Percentiles rank a stretch among this genome's conserved stretches.
Evolutionary conservation across 2,797 vertebrate species (phyloP).

Genomic region (Spinus olivaceus): DNA sequence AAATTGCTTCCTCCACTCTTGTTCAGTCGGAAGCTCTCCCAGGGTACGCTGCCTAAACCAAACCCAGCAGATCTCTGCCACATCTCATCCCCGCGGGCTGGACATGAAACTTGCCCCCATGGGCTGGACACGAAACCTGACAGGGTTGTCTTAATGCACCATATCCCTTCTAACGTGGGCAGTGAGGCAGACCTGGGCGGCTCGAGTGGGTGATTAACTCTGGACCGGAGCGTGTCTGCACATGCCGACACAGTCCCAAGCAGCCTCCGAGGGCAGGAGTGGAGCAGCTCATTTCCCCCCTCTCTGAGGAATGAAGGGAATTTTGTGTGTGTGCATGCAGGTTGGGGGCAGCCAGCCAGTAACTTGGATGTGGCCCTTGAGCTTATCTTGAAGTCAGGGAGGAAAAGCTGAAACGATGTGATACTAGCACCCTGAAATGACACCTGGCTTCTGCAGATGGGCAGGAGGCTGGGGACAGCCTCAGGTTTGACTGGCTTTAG

Average conservation of each 20-base stretch:
- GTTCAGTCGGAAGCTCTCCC: background rate
- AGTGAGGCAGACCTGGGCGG: fast-evolving
- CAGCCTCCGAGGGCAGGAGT: background rate
- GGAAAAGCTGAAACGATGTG: background rate
- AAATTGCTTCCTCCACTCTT: background rate
- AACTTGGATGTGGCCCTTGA: background rate
- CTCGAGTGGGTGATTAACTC: background rate
- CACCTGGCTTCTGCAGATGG: background rate
- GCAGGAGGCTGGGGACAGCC: background rate
- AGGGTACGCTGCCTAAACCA: background rate
- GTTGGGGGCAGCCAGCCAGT: background rate
- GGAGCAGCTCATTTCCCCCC: background rate
- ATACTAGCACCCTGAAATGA: background rate
- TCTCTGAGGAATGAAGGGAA: conserved; percentile 47
- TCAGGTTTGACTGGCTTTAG: background rate
- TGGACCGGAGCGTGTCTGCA: background rate
- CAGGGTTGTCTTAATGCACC: background rate
- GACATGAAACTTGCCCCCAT: background rate
- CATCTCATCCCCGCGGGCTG: background rate
- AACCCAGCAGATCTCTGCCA: background rate
- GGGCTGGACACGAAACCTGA: background rate
- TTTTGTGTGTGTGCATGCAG: background rate
- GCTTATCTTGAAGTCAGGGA: background rate
- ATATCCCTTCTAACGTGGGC: background rate
- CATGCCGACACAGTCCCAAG: background rate